These are phyloP conservation scores for Drosophila neotestacea DNA, from an alignment of 2,888 invertebrate species.

Conservation along the genomic window DNA sequence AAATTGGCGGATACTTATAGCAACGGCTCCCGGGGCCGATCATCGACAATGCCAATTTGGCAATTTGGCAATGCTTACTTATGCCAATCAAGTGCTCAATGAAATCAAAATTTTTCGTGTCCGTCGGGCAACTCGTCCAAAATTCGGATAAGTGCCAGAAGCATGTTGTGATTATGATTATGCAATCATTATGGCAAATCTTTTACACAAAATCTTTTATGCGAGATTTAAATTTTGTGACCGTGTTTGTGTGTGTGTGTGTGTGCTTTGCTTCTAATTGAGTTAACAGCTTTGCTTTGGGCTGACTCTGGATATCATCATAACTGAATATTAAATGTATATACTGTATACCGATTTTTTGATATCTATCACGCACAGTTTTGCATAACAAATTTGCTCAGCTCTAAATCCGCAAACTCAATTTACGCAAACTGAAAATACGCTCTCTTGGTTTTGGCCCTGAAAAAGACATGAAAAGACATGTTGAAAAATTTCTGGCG, in stretches of 20 bases:
- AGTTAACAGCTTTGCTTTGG: constrained; percentile 59
- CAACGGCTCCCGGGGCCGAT: constrained; percentile 43
- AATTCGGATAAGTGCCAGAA: constrained; percentile 12
- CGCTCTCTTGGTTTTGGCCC: constrained; percentile 20
- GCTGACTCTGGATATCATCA: constrained; percentile 27
- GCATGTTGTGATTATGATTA: constrained; percentile 65
- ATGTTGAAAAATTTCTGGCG: constrained; percentile 21
- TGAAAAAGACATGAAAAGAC: constrained; percentile 20
- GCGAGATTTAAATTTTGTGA: constrained; percentile 52
- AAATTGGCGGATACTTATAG: constrained; percentile 18
- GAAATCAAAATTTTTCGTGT: constrained; percentile 65
- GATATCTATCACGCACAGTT: constrained; percentile 58
- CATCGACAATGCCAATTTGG: constrained; percentile 58
- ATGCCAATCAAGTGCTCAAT: constrained; percentile 74
- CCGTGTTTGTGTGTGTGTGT: background rate
- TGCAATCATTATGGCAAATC: constrained; percentile 66
- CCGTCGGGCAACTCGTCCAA: constrained; percentile 35
- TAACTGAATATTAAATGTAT: constrained; percentile 46
- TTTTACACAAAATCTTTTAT: constrained; percentile 35
- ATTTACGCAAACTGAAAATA: constrained; percentile 54
- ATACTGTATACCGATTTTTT: constrained; percentile 18
- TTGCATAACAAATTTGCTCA: constrained; percentile 65
- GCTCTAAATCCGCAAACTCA: constrained; percentile 63
- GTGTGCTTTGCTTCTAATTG: constrained; percentile 58
- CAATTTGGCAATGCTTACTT: constrained; percentile 64